A percentile compares a stretch with the other conserved stretches of the same genome.
Evolutionary conservation across 1,140 invertebrate species (phyloP).

Genomic region (Scaptomyza pallida): DNA sequence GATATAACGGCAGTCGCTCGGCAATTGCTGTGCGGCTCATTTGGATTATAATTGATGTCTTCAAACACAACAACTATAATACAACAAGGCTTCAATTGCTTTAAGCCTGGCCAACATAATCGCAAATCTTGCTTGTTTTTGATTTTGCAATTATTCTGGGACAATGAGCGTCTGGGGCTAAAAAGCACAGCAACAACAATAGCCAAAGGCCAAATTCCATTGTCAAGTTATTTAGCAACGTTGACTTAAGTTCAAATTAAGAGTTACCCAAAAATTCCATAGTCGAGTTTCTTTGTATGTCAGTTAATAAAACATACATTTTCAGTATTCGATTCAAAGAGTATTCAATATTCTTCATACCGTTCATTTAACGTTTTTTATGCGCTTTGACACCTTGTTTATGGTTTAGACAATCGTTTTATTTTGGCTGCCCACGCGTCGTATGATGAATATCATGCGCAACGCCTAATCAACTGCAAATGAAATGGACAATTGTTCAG

Average conservation of each 20-base stretch:
- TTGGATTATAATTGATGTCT: conserved; percentile 80
- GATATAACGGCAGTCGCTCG: conserved; percentile 51
- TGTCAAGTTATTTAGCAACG: conserved; percentile 74
- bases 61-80: neutral
- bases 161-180: conserved; percentile 28
- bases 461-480: conserved; percentile 78
- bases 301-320: too few relatives aligned
- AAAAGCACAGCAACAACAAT: neutral
- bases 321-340: too few relatives aligned
- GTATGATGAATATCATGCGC: conserved; percentile 73
- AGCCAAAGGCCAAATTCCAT: conserved; percentile 45
- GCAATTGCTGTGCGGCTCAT: conserved; percentile 71
- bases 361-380: neutral
- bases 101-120: conserved; percentile 58
- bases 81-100: conserved; percentile 49
- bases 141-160: conserved; percentile 55
- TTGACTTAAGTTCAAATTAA: conserved; percentile 28
- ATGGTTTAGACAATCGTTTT: conserved; percentile 18
- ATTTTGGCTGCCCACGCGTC: conserved; percentile 45
- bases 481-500: conserved; percentile 78
- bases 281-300: too few relatives aligned
- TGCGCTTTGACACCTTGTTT: conserved; percentile 10
- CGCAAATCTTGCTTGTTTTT: conserved; percentile 44
- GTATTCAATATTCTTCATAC: neutral
- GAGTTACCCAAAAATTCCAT: neutral